Evolutionary conservation across 2,797 vertebrate genomes (phyloP).

Genomic region (Scyliorhinus canicula): DNA sequence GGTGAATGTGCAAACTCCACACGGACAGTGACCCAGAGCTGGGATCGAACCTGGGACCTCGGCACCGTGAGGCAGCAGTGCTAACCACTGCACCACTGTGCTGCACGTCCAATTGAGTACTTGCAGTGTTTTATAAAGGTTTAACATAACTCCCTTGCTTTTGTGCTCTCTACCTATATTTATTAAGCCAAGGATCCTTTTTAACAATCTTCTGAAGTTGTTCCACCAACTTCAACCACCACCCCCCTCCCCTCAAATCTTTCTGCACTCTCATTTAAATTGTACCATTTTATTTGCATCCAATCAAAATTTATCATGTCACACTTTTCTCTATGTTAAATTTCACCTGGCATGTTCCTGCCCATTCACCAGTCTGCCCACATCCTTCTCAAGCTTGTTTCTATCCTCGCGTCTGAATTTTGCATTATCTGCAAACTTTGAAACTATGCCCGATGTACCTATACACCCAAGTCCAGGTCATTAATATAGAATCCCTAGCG

Average conservation of each 20-base stretch:
- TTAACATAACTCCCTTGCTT: neutral
- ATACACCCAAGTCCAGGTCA: too few species aligned
- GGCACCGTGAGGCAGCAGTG: too few species aligned
- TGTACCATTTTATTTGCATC: neutral
- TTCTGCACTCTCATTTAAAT: neutral
- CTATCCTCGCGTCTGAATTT: neutral
- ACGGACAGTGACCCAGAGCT: too few species aligned
- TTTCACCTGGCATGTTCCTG: too few species aligned
- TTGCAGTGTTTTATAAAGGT: neutral
- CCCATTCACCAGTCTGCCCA: too few species aligned
- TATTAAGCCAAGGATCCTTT: neutral
- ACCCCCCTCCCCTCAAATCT: too few species aligned
- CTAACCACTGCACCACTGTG: too few species aligned
- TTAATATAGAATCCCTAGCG: neutral
- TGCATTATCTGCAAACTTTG: neutral
- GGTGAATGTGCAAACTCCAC: too few species aligned
- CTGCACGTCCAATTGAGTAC: too few species aligned
- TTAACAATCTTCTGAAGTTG: neutral
- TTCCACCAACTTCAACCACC: neutral
- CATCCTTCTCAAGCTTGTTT: too few species aligned
- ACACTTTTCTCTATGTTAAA: too few species aligned
- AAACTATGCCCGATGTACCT: neutral
- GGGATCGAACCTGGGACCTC: too few species aligned
- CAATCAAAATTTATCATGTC: neutral
- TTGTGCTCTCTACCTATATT: neutral